Evolutionary conservation across 2,797 vertebrate species (phyloP).

Genomic region (Orientallactaga sibirica): DNA sequence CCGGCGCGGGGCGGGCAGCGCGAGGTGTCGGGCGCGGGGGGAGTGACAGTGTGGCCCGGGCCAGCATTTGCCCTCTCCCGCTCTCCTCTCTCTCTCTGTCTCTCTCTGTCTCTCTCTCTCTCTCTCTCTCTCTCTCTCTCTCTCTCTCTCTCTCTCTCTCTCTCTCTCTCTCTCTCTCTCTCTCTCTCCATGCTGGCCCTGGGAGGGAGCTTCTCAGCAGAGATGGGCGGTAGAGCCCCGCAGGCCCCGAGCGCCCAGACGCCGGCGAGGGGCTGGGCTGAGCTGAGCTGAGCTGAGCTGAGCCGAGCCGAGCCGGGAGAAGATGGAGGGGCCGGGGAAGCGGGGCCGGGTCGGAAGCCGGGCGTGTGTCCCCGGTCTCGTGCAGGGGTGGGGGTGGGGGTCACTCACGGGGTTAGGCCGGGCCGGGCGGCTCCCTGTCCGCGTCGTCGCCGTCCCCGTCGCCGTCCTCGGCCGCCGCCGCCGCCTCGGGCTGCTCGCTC

Average conservation of each 20-base stretch:
- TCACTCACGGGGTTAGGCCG: constrained; percentile 70
- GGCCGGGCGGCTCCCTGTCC: constrained; percentile 75
- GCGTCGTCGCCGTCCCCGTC: constrained; percentile 83
- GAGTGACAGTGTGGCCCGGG: constrained; percentile 72
- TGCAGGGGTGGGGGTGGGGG: not conserved
- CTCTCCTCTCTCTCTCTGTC: no score
- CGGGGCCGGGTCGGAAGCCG: constrained; percentile 59
- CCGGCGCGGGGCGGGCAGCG: not conserved
- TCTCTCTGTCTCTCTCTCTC: no score
- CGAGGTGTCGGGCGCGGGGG: not conserved
- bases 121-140: no score
- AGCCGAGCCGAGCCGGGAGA: constrained; percentile 13
- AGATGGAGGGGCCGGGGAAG: constrained; percentile 74
- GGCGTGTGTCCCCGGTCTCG: constrained; percentile 47
- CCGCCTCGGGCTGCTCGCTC: constrained; percentile 77
- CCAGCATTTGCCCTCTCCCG: not conserved
- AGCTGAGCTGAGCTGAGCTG: no score
- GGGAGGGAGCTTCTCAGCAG: no score
- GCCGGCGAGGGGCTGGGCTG: not conserved
- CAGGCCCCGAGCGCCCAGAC: not conserved
- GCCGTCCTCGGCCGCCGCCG: constrained; percentile 75
- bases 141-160: no score
- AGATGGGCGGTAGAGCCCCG: no score
- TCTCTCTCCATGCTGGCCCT: no score
- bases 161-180: no score